Percentiles rank a stretch among this genome's conserved stretches.
Evolutionary conservation across 1,140 invertebrate species (phyloP).

Genomic region (Ditylenchus dipsaci): DNA sequence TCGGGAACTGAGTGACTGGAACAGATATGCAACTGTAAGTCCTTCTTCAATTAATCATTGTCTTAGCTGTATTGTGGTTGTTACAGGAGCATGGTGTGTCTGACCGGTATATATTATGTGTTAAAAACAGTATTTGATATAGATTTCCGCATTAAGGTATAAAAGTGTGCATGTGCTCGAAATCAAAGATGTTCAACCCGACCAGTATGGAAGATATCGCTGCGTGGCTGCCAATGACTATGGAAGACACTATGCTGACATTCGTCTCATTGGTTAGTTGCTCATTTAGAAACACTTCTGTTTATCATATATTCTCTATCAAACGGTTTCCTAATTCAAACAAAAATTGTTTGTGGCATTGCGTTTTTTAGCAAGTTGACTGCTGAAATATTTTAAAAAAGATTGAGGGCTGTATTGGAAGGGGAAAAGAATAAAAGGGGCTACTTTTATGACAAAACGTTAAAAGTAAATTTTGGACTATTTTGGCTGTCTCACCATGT

Average conservation of each 20-base stretch:
- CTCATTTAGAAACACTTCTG: not conserved
- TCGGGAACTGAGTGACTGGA: constrained; percentile 37
- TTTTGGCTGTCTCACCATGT: too few relatives aligned
- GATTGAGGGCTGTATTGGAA: too few relatives aligned
- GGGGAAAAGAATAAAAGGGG: too few relatives aligned
- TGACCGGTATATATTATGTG: constrained; percentile 13
- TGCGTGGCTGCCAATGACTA: constrained; percentile 46
- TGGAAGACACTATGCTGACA: constrained; percentile 42
- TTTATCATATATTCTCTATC: not conserved
- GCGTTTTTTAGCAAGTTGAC: too few relatives aligned
- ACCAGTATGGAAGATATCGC: constrained; percentile 34
- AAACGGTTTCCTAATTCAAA: not conserved
- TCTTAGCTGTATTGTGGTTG: too few relatives aligned
- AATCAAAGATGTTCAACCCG: constrained; percentile 24
- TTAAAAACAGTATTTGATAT: not conserved
- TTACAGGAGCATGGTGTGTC: constrained; percentile 33
- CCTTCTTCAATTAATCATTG: too few relatives aligned
- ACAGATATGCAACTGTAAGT: constrained; percentile 27
- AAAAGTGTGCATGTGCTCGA: constrained; percentile 42
- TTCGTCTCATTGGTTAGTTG: constrained; percentile 36
- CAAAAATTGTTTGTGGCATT: not conserved
- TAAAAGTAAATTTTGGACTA: too few relatives aligned
- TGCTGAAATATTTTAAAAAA: too few relatives aligned
- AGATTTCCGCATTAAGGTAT: constrained; percentile 11
- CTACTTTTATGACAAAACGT: too few relatives aligned